Percentiles rank a stretch among this genome's conserved stretches.
These are phyloP conservation scores for Dioctria linearis DNA, from an alignment of 2,888 invertebrate species.

Conservation along the genomic window DNA sequence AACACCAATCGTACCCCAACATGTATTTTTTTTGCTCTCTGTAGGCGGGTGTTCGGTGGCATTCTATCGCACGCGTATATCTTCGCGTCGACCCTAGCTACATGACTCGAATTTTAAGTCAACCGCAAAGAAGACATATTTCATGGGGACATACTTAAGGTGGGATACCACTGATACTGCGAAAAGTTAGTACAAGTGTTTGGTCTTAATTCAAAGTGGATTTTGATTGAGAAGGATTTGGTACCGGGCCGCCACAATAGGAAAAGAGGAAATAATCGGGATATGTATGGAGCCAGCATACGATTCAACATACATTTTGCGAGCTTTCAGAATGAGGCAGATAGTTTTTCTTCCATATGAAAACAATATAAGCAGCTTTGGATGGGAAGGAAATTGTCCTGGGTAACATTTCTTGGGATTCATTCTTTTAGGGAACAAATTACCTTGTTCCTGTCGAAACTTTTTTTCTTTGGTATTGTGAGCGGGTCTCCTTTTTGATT, in stretches of 20 bases:
- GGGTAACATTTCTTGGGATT: too few species aligned
- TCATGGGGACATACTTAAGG: slow-evolving; percentile 55
- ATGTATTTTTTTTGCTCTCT: slow-evolving; percentile 15
- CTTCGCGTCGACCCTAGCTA: slow-evolving; percentile 41
- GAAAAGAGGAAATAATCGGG: not conserved
- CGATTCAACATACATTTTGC: too few species aligned
- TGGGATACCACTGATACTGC: slow-evolving; percentile 50
- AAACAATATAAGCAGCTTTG: too few species aligned
- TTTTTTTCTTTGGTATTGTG: too few species aligned
- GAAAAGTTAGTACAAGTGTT: slow-evolving; percentile 57
- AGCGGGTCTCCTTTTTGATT: too few species aligned
- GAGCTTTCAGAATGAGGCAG: too few species aligned
- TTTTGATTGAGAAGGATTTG: slow-evolving; percentile 58
- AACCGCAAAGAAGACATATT: slow-evolving; percentile 56
- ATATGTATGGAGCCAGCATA: not conserved
- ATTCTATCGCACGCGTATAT: slow-evolving; percentile 44
- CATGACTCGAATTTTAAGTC: slow-evolving; percentile 58
- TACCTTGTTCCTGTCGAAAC: too few species aligned
- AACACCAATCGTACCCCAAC: too few species aligned
- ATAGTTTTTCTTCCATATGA: too few species aligned
- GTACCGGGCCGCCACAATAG: not conserved
- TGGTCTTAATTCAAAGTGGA: slow-evolving; percentile 59
- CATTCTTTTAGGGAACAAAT: too few species aligned
- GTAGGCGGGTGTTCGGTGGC: slow-evolving; percentile 24
- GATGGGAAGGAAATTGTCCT: too few species aligned